Base-by-base conservation (phyloP, 2,113 vertebrate genomes). In the Isichthys henryi region DNA sequence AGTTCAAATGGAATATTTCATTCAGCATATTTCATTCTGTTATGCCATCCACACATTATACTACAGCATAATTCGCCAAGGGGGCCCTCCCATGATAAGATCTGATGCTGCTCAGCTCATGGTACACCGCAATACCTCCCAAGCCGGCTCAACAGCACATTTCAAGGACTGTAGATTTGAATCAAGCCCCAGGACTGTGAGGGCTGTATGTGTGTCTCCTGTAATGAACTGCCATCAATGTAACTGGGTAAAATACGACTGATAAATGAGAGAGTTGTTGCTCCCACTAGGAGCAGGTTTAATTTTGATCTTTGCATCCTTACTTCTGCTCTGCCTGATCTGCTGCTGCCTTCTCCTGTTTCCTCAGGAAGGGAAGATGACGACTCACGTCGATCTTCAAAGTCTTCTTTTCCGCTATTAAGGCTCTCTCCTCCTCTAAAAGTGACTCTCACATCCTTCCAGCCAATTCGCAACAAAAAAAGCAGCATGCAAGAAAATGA, bases 341-440 rank as follows among this genome's bases (percentile, higher is more conserved):
- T 77, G 70, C 90, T 77, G 88, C 90, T 89, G 66, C 62, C 87
- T 52, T 91, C 90, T 91, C 66, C 77, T 74, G 80, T 46, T 91
- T 83, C 74, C 70, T 92, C 85, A 39, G 90, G 58, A 90, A 17
- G 91, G n/a, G 10, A 31, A 66, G 62, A 66, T 89, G 9, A 86
- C 48, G 45, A 31, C 88, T 87, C 89, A 91, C 90, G 88, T 92
- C 91, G 89, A 88, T 92, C 90, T 91, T 92, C 90, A 82, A 88
- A 49, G 86, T 11, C 11, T 49, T 66, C 58, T 90, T 90, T n/a
- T 39, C 49, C 43, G 80, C 77, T 58, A 52, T 77, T 87, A 91
- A 84, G 45, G 89, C 89, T 2, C 86, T 53, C 48, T 62, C 85
- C 88, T 88, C 66, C 74, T 87, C 88, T 52, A 90, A n/a, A 45